Evolutionary conservation across 2,113 vertebrate species (phyloP), one percentile per base, ranked within the genome.

Genomic region (Redunca redunca): DNA sequence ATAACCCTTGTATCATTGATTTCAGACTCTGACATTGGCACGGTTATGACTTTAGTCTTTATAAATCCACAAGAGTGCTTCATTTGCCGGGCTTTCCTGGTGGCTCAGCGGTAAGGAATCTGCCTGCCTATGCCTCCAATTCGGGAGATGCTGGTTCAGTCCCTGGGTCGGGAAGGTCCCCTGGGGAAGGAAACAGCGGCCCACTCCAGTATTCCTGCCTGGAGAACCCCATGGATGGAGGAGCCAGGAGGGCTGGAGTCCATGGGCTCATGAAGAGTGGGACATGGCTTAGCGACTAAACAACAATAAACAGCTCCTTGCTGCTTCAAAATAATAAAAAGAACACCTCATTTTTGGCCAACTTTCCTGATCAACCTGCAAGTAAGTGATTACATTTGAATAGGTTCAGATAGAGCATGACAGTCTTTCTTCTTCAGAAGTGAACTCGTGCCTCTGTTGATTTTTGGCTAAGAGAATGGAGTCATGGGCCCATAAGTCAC

Each of bases 231-330:
- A 0, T 26, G 23, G 36, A 26, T 12, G 4, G 40, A 77, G 71
- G 71, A 43, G 71, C 36, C 36, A 10, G 40, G 71, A 14, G 40
- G 12, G 40, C 71, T 43, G 23, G 11, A 77, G 71, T 14, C 23
- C 71, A 7, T 26, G 71, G 6, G 14, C 23, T 25, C 71, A 26
- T 7, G 13, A 26, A 43, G 23, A 25, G 71, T 7, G 40, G 13
- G 71, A 26, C 12, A 43, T 0, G 3, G 2, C 71, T 77, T 26
- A 43, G 71, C 0, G 5, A 43, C 36, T 3, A 13, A 43, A 4
- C 8, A 19, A 19, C 21, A 13, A 77, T 2, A 25, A 43, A 13
- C 23, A 26, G 40, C 71, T 43, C 12, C 11, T 43, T 74, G 28
- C 74, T 91, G 12, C 46, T 74, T 97, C 36, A 71, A 30, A 88